Conservation (phyloP, 2,797 vertebrate genomes). For the Leptatherina wallacei region DNA sequence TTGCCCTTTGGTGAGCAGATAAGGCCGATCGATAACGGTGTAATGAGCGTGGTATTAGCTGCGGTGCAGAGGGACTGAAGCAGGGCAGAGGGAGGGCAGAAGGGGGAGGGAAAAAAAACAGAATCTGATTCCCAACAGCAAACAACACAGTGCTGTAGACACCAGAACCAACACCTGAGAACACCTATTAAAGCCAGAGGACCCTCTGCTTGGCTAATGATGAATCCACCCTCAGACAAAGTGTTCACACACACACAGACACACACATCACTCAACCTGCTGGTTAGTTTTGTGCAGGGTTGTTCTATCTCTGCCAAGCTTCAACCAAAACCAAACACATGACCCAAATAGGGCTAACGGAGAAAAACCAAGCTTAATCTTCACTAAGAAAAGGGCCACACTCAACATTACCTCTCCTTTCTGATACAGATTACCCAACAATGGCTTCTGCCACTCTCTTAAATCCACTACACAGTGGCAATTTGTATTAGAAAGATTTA, state of each 20-base stretch:
- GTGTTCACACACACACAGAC: conserved; percentile 20
- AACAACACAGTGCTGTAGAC: conserved; percentile 72
- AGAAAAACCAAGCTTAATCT: conserved; percentile 70
- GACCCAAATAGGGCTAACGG: conserved; percentile 56
- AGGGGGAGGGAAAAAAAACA: conserved; percentile 48
- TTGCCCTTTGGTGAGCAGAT: conserved; percentile 71
- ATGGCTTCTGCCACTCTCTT: conserved; percentile 74
- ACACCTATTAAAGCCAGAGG: conserved; percentile 75
- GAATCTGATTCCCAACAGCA: conserved; percentile 80
- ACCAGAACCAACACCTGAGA: conserved; percentile 78
- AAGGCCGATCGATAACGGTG: conserved; percentile 75
- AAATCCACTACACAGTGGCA: conserved; percentile 76
- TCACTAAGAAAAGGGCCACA: conserved; percentile 71
- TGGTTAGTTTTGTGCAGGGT: conserved; percentile 29
- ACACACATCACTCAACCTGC: conserved; percentile 29
- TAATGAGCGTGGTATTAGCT: conserved; percentile 82
- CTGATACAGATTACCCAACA: conserved; percentile 76
- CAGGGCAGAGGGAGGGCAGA: conserved; percentile 59
- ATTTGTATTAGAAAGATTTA: conserved; percentile 79
- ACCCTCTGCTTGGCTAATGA: conserved; percentile 69
- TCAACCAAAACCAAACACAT: conserved; percentile 46
- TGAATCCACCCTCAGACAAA: conserved; percentile 50
- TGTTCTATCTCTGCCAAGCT: conserved; percentile 56
- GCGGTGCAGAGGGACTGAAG: conserved; percentile 74
- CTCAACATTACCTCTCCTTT: conserved; percentile 77